Base-by-base conservation (phyloP, 1,140 invertebrate species). In the Drosophila tristis region DNA sequence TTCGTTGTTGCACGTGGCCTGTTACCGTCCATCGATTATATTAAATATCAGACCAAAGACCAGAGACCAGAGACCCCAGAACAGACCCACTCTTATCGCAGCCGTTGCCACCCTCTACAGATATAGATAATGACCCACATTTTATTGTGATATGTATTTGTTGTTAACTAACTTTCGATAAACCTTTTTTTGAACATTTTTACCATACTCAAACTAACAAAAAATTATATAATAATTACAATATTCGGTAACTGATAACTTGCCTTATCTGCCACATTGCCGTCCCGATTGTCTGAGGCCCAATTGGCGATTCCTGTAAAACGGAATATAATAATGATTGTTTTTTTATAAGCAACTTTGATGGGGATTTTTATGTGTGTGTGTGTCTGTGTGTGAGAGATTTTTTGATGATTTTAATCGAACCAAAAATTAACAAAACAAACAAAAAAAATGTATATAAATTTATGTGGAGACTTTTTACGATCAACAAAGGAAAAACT, bases 301-400 rank as follows among this genome's bases (percentile, higher is more conserved):
- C 91, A 92, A 79, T 90, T 90, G 70, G 90, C 86, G 59, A 92
- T 80, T 76, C 91, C 91, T 92, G 86, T 45, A 91, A 92, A 48
- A 51, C 39, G 66, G 55, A 51, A 73, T 49, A 57, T 66, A 74
- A 62, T 77, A 31, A 35, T 51, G 50, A 60, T 61, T 77, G 42
- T 59, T 78, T 70, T 16, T 13, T 29, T 26, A 29, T 2, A 43
- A 25, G 15, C 13, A 29, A 39, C 26, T 48, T 44, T 47, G 26
- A 31, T 44, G 11, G 26, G 11, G 45, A 23, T 43, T 45, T 35
- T 25, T 39, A 16, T 31, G 35, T 35, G 15, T 43, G 26, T 23
- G 0, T 48, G 25, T 31, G 35, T n/a, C n/a, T 35, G 15, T 43
- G 26, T 29, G 11, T 39, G 20, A 29, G 50, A 9, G 20, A 20